Conservation (phyloP, 2,797 vertebrate species). For the Epinephelus coioides region DNA sequence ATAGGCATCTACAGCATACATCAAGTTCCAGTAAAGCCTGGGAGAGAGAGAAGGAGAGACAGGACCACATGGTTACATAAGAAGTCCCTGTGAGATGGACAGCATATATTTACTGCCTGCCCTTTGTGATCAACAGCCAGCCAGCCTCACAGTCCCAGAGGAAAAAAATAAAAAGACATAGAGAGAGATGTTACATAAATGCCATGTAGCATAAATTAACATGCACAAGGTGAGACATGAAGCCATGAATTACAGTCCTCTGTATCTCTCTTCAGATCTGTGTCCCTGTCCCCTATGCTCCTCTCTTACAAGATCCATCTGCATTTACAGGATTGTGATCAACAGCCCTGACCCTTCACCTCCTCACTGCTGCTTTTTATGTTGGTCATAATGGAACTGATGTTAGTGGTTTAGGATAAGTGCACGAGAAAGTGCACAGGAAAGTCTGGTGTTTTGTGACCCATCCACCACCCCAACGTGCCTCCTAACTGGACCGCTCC, state of each 20-base stretch:
- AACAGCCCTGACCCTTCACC: constrained; percentile 4
- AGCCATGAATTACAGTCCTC: constrained; percentile 5
- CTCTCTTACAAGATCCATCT: constrained; percentile 6
- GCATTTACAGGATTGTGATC: neutral
- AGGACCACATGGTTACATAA: constrained; percentile 60
- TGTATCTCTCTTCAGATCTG: constrained; percentile 8
- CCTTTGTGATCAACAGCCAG: constrained; percentile 51
- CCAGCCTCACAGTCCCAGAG: constrained; percentile 20
- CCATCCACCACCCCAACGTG: no score
- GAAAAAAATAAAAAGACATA: neutral
- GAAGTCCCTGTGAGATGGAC: constrained; percentile 41
- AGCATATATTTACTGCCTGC: constrained; percentile 43
- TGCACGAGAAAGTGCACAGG: neutral
- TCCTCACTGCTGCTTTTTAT: neutral
- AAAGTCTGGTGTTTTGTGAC: no score
- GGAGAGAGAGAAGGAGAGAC: constrained; percentile 13
- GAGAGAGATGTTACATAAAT: constrained; percentile 51
- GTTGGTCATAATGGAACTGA: constrained; percentile 1
- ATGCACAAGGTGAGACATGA: neutral
- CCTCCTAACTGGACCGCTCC: no score
- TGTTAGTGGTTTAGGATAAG: neutral
- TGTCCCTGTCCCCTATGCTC: neutral
- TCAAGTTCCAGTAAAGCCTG: constrained; percentile 46
- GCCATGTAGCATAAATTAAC: constrained; percentile 40
- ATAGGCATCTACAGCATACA: constrained; percentile 41